Base-by-base conservation (phyloP, 2,888 invertebrate genomes). In the Pterobdella sp. region DNA sequence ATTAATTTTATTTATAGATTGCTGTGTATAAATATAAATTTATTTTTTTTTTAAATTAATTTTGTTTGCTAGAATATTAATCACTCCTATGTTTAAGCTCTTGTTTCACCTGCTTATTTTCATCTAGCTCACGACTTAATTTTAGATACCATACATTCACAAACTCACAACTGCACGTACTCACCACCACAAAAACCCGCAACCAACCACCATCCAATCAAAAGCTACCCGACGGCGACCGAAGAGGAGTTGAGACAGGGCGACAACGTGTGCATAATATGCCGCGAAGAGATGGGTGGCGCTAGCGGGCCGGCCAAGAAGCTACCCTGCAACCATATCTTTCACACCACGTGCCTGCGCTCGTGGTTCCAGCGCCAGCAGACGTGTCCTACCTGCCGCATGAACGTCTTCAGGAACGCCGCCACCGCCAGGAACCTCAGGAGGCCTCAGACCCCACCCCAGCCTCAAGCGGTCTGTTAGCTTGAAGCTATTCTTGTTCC, bases 301-400 rank as follows among this genome's bases (percentile, higher is more conserved):
- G 71, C 71, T 32, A 87, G 87, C 73, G 87, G 77, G 34, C 69
- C 71, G 32, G 81, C 95, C 60, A 98, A 99, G 85, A 97, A 96
- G 82, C 85, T 99, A 77, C 97, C 98, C 0, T 99, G 98, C 86
- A 94, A 94, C 84, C 98, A 99, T 84, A 97, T 99, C 81, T 98
- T 99, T 87, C 98, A 99, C 85, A 92, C 95, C 66, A 91, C 92
- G 72, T 98, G 98, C 84, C 87, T 98, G 73, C 89, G 97, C 68
- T 94, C 95, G 56, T 99, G 98, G 98, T 99, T 99, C 86, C 98
- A 98, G 86, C 89, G 98, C 10, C 98, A 99, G 84, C 98, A 99
- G 86, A 98, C 98, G 2, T 99, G 98, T 82, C 98, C 98, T 0
- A 99, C 98, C 2, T 99, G 98, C 83, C 88, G 96, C 22, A 87